A percentile compares a stretch with the other conserved stretches of the same genome.
Conservation (phyloP, 2,888 invertebrate genomes). For the Lasioglossum morio region DNA sequence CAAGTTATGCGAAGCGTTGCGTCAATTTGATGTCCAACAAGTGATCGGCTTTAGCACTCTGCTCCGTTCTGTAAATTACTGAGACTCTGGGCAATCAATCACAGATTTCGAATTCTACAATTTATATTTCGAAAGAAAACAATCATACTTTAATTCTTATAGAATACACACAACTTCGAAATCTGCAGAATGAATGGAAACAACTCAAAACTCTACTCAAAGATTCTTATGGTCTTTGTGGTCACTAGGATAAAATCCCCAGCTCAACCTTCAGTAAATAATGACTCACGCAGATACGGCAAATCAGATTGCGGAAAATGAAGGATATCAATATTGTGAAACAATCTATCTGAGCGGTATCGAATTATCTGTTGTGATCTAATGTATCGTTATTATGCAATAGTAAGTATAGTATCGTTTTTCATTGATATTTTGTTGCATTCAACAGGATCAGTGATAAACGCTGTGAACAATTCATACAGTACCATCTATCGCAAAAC, state of each 20-base stretch:
- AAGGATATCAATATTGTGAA: neutral
- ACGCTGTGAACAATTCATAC: neutral
- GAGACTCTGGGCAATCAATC: neutral
- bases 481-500: neutral
- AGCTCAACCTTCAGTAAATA: neutral
- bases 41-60: constrained; percentile 24
- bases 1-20: constrained; percentile 26
- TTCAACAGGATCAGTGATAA: neutral
- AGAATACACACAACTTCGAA: neutral
- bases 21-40: constrained; percentile 36
- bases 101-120: neutral
- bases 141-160: neutral
- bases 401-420: neutral
- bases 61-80: neutral
- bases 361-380: neutral
- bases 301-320: neutral
- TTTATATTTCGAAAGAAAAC: neutral
- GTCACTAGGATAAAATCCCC: constrained; percentile 18
- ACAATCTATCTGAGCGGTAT: neutral
- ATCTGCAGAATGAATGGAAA: neutral
- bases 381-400: neutral
- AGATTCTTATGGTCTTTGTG: neutral
- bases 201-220: constrained; percentile 3
- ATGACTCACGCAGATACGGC: neutral
- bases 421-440: neutral